Evolutionary conservation across 2,113 vertebrate species (phyloP), one percentile per base, ranked within the genome.

Genomic region (Daboia siamensis): DNA sequence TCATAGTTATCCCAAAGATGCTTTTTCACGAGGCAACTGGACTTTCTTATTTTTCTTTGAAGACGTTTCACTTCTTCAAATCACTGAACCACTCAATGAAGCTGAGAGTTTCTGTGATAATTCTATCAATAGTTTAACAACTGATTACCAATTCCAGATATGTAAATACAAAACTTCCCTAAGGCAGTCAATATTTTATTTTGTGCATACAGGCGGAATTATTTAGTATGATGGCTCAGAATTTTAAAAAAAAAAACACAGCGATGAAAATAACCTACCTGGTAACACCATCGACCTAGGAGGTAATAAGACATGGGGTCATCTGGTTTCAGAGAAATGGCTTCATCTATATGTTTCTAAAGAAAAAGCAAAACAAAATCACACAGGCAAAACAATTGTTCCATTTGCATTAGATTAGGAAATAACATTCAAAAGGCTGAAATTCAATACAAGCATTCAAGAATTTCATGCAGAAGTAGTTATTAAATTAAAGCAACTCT

Each of bases 211-310:
- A 80, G 51, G n/a, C n/a, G 56, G n/a, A 55, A 92, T 44, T 56
- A 56, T 59, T 86, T 64, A 80, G 54, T 54, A 90, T 10, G 23
- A 44, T 64, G 46, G 20, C 23, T 86, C 7, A 20, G 26, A 12
- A 54, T 39, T 51, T 8, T 51, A 46, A 46, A 29, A 15, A n/a
- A 17, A 64, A 20, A 86, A 86, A 0, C 0, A 61, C 26, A n/a
- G 0, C 15, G 24, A 10, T 88, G 15, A 3, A 5, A 91, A 8
- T 0, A 55, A 5, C 26, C 96, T 96, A 98, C 98, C 97, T 98
- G 96, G 88, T 98, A 98, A 57, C 97, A 98, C 98, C 98, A 98
- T 92, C 97, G 97, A 92, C 98, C 98, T 93, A 98, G 90, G 5
- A 98, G 97, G 85, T 98, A 98, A 93, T 98, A 96, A 86, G 96